Percentiles rank a stretch among this genome's conserved stretches.
These are phyloP conservation scores for Drosophila neotestacea DNA, from an alignment of 2,888 invertebrate species.

Conservation along the genomic window DNA sequence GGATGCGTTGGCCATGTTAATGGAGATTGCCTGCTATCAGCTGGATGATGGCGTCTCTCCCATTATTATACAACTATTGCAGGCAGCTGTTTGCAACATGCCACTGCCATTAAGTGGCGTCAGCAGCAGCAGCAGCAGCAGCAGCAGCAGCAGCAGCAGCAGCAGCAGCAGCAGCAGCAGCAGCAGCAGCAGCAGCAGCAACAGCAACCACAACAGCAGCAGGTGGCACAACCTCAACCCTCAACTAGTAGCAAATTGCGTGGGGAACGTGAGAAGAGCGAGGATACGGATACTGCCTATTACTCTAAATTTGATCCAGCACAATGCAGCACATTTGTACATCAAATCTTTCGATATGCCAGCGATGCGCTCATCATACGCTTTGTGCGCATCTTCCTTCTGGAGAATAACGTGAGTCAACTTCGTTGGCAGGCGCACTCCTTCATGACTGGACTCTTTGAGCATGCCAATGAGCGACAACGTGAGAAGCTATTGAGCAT, in stretches of 20 bases:
- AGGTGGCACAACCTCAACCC: slow-evolving; percentile 16
- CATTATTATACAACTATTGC: slow-evolving; percentile 94
- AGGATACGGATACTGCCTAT: slow-evolving; percentile 87
- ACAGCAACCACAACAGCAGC: slow-evolving; percentile 28
- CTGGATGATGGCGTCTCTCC: slow-evolving; percentile 97
- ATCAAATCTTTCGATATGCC: slow-evolving; percentile 89
- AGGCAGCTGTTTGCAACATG: slow-evolving; percentile 92
- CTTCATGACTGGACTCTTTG: slow-evolving; percentile 92
- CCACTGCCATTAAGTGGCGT: slow-evolving; percentile 49
- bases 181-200: slow-evolving; percentile 63
- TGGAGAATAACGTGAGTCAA: slow-evolving; percentile 96
- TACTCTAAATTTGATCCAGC: slow-evolving; percentile 89
- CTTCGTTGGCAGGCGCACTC: slow-evolving; percentile 98
- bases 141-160: slow-evolving; percentile 28
- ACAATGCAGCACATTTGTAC: slow-evolving; percentile 89
- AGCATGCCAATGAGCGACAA: slow-evolving; percentile 91
- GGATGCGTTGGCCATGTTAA: slow-evolving; percentile 91
- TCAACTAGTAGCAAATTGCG: slow-evolving; percentile 83
- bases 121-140: slow-evolving; percentile 62
- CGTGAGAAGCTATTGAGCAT: slow-evolving; percentile 93
- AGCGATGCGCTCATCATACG: slow-evolving; percentile 86
- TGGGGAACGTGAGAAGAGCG: slow-evolving; percentile 89
- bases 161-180: slow-evolving; percentile 59
- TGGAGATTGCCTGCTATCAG: slow-evolving; percentile 92
- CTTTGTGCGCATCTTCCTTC: slow-evolving; percentile 95